Evolutionary conservation across 2,797 vertebrate genomes (phyloP).

Genomic region (Acestrorhynchus altus): DNA sequence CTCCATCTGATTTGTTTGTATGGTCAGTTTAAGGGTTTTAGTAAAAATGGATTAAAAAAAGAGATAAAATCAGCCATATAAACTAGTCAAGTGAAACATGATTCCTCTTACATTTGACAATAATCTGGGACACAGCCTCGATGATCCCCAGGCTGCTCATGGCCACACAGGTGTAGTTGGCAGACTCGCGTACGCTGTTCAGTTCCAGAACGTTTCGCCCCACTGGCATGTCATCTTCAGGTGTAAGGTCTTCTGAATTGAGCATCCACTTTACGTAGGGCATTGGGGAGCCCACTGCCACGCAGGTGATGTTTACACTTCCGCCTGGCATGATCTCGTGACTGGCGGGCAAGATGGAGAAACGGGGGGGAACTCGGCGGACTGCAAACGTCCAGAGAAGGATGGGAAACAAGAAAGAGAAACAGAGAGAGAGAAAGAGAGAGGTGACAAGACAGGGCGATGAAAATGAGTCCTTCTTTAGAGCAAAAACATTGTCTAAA

Average conservation of each 20-base stretch:
- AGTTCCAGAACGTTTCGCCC: constrained; percentile 97
- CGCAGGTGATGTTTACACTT: constrained; percentile 98
- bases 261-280: constrained; percentile 99
- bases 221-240: constrained; percentile 99
- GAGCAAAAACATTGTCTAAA: constrained; percentile 71
- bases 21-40: no score
- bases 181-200: constrained; percentile 93
- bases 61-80: no score
- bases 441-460: constrained; percentile 85
- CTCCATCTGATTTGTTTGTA: no score
- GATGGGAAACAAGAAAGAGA: constrained; percentile 62
- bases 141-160: constrained; percentile 99
- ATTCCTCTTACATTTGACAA: constrained; percentile 95
- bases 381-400: constrained; percentile 77
- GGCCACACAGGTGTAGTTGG: constrained; percentile 99
- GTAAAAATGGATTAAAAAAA: no score
- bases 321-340: constrained; percentile 99
- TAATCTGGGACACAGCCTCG: constrained; percentile 95
- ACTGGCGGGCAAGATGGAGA: constrained; percentile 97
- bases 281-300: constrained; percentile 98
- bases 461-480: constrained; percentile 80
- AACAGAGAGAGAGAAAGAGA: constrained; percentile 70
- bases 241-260: constrained; percentile 94
- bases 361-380: constrained; percentile 96
- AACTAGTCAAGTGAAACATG: not conserved